Base-by-base conservation (phyloP, 2,888 invertebrate genomes). In the Tipula unca region DNA sequence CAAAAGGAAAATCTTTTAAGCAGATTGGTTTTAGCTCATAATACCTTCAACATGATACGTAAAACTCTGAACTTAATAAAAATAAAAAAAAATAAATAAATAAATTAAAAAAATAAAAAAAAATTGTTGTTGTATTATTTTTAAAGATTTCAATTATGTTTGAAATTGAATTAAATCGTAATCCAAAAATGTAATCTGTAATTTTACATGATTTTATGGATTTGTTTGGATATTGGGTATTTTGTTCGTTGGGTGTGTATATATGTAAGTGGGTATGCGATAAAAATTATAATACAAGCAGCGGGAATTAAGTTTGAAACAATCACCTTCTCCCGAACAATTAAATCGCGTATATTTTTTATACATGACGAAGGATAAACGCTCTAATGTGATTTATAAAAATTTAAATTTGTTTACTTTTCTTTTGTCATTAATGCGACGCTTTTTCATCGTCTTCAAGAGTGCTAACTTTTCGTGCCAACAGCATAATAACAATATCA, bases 21-120 rank as follows among this genome's bases (percentile, higher is more conserved):
- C 25, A 69, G 69, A 69, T 69, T 69, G 69, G 69, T 69, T 69
- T 69, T 69, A 69, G 69, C 69, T 69, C 69, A 69, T 69, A 69
- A 69, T 69, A 69, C 69, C 69, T 69, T 69, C 25, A 69, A 69
- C 69, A 69, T 69, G 69, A 69, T 69, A 69, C 25, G 25, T 25
- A 69, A 69, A 69, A 69, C 10, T 69, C 69, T 25, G 69, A 69
- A 54, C 20, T 54, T 17, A 54, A 54, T 54, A 54, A 54, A 54
- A 54, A 25, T 25, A 10, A 69, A 69, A 25, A 69, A 69, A 10
- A 69, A 69, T n/a, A n/a, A n/a, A n/a, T n/a, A n/a, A n/a, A n/a
- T n/a, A n/a, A n/a, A n/a, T n/a, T n/a, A n/a, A n/a, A n/a, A n/a
- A n/a, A n/a, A n/a, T n/a, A 69, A 69, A 25, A 69, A 69, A 10